These are phyloP conservation scores for Trichonephila clavata DNA, from an alignment of 1,140 invertebrate genomes.

Conservation along the genomic window DNA sequence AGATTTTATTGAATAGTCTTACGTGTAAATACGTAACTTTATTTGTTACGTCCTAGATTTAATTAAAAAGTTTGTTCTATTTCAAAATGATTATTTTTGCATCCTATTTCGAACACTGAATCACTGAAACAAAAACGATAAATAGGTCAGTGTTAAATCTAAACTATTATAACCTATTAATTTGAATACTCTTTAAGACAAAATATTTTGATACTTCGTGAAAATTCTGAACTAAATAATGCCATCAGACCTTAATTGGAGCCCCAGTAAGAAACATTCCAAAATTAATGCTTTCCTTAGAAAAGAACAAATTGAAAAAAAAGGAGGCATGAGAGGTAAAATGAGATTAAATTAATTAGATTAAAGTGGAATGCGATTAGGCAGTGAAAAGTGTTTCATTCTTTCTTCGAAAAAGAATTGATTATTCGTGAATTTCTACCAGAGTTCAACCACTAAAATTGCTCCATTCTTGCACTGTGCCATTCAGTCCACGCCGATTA, in stretches of 20 bases:
- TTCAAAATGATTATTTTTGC: no score
- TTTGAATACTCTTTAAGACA: background rate
- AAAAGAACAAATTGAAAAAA: background rate
- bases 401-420: background rate
- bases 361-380: background rate
- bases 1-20: no score
- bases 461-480: background rate
- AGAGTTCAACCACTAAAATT: slow-evolving; percentile 8
- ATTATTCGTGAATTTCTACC: background rate
- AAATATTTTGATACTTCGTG: no score
- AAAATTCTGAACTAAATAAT: background rate
- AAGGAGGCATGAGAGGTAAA: background rate
- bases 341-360: background rate
- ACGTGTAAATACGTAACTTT: no score
- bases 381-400: background rate
- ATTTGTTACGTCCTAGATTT: no score
- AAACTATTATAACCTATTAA: no score
- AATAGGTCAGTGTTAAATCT: no score
- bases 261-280: background rate
- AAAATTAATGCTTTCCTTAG: background rate
- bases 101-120: no score
- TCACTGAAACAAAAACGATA: no score
- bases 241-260: background rate
- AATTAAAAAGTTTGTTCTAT: no score
- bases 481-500: slow-evolving; percentile 2